phyloP scores from a whole-genome alignment of 53 echinoderm and acorn worm species.

The Mesocentrotus franciscanus region DNA sequence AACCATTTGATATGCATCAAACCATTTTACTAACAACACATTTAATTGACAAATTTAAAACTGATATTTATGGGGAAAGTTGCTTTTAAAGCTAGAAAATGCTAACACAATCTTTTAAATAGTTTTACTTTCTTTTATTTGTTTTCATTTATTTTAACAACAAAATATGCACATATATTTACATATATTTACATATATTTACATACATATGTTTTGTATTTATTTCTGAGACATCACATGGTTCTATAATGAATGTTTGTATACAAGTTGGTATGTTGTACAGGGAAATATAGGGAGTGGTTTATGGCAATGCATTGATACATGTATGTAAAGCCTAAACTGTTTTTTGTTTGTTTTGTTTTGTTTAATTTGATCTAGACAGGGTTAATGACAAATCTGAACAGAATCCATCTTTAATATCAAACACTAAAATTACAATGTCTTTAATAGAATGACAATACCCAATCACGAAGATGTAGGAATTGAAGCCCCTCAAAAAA shows the following conservation, averaged over 20 bases:
- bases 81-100: not conserved
- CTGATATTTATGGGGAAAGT: not conserved
- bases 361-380: not conserved
- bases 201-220: not conserved
- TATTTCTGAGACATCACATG: not conserved
- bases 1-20: slow-evolving; percentile 12
- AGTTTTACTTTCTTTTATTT: slow-evolving; percentile 21
- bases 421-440: not conserved
- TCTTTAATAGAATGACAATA: not conserved
- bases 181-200: not conserved
- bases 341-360: too few relatives aligned
- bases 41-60: not conserved
- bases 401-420: not conserved
- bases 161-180: not conserved
- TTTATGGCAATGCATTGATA: not conserved
- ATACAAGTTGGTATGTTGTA: not conserved
- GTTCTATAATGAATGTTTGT: not conserved
- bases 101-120: not conserved
- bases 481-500: too few relatives aligned
- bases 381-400: not conserved
- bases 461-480: not conserved
- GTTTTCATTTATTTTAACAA: not conserved
- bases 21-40: slow-evolving; percentile 32
- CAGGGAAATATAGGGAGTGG: not conserved
- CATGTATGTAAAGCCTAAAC: not conserved